A percentile compares a stretch with the other conserved stretches of the same genome.
Conservation (phyloP, 2,888 invertebrate genomes). For the Melieria omissa region DNA sequence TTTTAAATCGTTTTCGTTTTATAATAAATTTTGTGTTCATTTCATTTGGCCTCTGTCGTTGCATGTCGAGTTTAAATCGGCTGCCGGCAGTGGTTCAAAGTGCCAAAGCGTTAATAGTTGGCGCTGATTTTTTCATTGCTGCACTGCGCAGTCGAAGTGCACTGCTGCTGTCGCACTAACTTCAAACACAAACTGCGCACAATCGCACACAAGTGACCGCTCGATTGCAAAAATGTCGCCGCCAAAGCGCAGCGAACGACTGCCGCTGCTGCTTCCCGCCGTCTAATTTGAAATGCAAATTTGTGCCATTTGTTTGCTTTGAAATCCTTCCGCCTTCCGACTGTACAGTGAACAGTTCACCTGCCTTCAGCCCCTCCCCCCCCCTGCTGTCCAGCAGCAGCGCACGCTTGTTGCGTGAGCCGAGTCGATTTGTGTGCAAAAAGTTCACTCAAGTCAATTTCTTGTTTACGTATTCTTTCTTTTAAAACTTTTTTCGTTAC, state of each 20-base stretch:
- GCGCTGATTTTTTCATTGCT: too few relatives aligned
- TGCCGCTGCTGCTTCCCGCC: too few relatives aligned
- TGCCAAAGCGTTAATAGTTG: too few relatives aligned
- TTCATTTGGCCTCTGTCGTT: background rate
- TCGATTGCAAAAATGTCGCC: too few relatives aligned
- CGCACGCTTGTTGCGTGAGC: constrained; percentile 13
- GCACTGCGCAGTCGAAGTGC: too few relatives aligned
- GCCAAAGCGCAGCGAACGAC: too few relatives aligned
- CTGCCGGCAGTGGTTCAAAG: too few relatives aligned
- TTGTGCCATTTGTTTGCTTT: constrained; percentile 25
- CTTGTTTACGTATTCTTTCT: constrained; percentile 15
- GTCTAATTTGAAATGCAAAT: constrained; percentile 29
- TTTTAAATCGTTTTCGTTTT: background rate
- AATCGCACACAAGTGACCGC: too few relatives aligned
- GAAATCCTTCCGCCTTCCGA: background rate
- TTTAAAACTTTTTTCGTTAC: background rate
- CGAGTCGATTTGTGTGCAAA: background rate
- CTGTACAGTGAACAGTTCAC: background rate
- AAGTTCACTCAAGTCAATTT: constrained; percentile 28
- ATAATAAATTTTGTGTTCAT: background rate
- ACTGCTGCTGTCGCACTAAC: too few relatives aligned
- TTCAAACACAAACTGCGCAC: too few relatives aligned
- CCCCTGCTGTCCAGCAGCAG: too few relatives aligned
- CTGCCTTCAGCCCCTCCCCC: background rate
- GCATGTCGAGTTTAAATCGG: too few relatives aligned